A percentile compares a stretch with the other conserved stretches of the same genome.
Conservation (phyloP, 2,113 vertebrate genomes). For the Nothocercus nigrocapillus region DNA sequence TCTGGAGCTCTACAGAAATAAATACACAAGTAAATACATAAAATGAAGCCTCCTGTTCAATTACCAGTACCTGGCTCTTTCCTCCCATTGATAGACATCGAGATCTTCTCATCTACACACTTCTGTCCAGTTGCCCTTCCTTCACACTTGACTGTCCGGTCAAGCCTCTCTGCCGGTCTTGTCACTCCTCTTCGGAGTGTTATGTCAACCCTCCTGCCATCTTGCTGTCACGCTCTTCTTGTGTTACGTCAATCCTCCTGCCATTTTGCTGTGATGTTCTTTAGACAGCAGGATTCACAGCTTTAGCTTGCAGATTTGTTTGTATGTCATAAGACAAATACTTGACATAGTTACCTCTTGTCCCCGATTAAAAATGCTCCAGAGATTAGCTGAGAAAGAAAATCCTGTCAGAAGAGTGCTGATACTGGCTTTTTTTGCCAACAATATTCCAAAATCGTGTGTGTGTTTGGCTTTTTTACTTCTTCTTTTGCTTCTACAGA, state of each 20-base stretch:
- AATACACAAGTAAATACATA: neutral
- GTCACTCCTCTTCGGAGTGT: neutral
- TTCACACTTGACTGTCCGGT: slow-evolving; percentile 10
- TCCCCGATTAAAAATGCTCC: neutral
- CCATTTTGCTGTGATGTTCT: neutral
- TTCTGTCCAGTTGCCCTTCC: neutral
- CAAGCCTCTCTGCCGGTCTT: slow-evolving; percentile 34
- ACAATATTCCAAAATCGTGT: neutral
- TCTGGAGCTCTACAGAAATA: neutral
- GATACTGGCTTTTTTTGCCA: neutral
- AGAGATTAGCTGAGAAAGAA: neutral
- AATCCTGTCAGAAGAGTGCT: neutral
- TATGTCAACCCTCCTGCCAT: slow-evolving; percentile 8
- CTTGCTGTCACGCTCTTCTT: slow-evolving; percentile 10
- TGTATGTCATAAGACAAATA: neutral
- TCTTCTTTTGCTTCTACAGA: neutral
- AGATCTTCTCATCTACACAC: neutral
- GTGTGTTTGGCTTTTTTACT: too few species aligned
- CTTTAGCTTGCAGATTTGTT: neutral
- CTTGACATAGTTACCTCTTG: neutral
- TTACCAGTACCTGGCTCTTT: neutral
- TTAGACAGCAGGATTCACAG: neutral
- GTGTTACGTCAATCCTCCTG: neutral
- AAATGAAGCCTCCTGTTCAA: neutral
- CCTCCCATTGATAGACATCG: neutral